Percentiles rank a stretch among this genome's conserved stretches.
phyloP scores from a whole-genome alignment of 2,888 invertebrate genomes.

The Agriopis marginaria region DNA sequence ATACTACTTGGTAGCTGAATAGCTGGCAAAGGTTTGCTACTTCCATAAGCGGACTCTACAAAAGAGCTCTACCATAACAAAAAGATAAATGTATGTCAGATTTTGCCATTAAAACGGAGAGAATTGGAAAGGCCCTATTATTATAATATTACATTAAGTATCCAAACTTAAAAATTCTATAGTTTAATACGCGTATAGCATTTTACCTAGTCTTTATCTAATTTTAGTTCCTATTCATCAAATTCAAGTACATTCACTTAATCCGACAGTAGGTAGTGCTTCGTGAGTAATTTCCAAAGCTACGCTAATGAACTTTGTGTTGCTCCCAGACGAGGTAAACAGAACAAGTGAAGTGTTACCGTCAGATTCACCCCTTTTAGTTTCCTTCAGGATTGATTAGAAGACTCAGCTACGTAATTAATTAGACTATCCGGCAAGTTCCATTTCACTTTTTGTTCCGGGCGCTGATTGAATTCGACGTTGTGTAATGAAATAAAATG shows the following conservation, averaged over 20 bases:
- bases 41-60: no score
- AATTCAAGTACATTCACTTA: neutral
- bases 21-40: no score
- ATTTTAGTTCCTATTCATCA: neutral
- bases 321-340: conserved; percentile 36
- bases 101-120: no score
- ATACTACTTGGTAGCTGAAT: no score
- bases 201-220: neutral
- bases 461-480: conserved; percentile 59
- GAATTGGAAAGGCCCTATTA: no score
- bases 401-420: conserved; percentile 62
- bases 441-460: conserved; percentile 62
- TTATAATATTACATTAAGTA: no score
- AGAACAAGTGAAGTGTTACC: conserved; percentile 40
- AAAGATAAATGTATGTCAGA: no score
- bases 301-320: conserved; percentile 43
- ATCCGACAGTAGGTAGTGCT: neutral
- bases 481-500: conserved; percentile 46
- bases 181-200: neutral
- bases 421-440: conserved; percentile 63
- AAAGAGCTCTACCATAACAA: no score
- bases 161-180: neutral
- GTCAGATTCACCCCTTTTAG: conserved; percentile 52
- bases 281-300: conserved; percentile 22
- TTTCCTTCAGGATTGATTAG: conserved; percentile 61